A percentile compares a stretch with the other conserved stretches of the same genome.
phyloP scores from a whole-genome alignment of 2,888 invertebrate species.

The Marronus borbonicus region DNA sequence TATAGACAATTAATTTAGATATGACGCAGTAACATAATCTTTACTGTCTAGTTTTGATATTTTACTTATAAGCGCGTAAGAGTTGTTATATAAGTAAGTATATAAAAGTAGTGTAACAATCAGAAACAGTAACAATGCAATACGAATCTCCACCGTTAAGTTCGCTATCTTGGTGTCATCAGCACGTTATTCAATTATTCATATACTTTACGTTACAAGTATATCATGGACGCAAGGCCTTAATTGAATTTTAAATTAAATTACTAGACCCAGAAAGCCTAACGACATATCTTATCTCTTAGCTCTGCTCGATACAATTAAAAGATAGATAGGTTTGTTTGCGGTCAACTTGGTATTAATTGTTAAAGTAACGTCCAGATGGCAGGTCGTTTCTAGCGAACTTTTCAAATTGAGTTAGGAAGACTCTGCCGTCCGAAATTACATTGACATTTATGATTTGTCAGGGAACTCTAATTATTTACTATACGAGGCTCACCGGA shows the following conservation, averaged over 20 bases:
- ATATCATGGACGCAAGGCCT: slow-evolving; percentile 10
- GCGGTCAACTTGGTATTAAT: slow-evolving; percentile 44
- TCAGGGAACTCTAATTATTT: slow-evolving; percentile 41
- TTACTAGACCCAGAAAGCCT: slow-evolving; percentile 16
- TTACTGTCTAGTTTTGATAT: too few relatives aligned
- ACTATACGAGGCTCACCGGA: not conserved
- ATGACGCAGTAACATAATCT: too few relatives aligned
- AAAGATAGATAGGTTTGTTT: slow-evolving; percentile 45
- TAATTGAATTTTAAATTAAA: slow-evolving; percentile 40
- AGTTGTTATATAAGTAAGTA: too few relatives aligned
- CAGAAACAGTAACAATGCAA: too few relatives aligned
- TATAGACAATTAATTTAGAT: too few relatives aligned
- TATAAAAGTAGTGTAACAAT: too few relatives aligned
- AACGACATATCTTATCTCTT: slow-evolving; percentile 36
- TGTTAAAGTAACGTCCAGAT: slow-evolving; percentile 46
- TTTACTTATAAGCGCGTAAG: too few relatives aligned
- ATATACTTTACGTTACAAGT: slow-evolving; percentile 3
- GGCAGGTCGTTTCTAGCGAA: slow-evolving; percentile 31
- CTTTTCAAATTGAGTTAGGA: slow-evolving; percentile 43
- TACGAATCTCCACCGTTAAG: too few relatives aligned
- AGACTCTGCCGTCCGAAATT: slow-evolving; percentile 30
- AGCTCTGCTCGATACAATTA: slow-evolving; percentile 34
- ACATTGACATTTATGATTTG: slow-evolving; percentile 44
- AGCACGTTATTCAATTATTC: slow-evolving; percentile 11
- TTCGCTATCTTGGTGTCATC: too few relatives aligned